phyloP scores from a whole-genome alignment of 2,888 invertebrate genomes.

The Aricia artaxerxes region DNA sequence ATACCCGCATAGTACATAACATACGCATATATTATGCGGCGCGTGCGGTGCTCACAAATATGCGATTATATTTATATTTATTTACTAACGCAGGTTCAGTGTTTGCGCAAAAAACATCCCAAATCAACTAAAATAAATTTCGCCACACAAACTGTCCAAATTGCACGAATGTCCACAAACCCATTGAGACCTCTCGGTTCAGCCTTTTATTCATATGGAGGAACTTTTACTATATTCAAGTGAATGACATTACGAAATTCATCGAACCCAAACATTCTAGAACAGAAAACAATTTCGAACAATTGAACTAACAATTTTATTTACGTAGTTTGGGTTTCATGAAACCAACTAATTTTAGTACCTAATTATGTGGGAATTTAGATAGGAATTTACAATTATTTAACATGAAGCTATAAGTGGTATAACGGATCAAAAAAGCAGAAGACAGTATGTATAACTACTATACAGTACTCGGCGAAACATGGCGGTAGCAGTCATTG shows the following conservation, averaged over 20 bases:
- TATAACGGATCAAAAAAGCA: no score
- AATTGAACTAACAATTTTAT: background rate
- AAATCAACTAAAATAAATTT: slow-evolving; percentile 19
- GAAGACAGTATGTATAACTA: no score
- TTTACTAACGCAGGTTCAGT: background rate
- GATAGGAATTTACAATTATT: background rate
- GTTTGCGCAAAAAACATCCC: background rate
- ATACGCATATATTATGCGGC: no score
- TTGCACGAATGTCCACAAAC: slow-evolving; percentile 2
- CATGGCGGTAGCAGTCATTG: no score
- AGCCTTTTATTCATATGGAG: slow-evolving; percentile 12
- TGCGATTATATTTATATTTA: no score
- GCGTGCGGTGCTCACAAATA: no score
- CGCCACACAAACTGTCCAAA: slow-evolving; percentile 18
- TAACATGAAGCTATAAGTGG: no score
- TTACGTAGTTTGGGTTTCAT: background rate
- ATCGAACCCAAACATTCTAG: background rate
- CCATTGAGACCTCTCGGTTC: slow-evolving; percentile 16
- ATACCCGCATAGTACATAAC: no score
- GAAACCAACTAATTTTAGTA: background rate
- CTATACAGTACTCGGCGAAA: no score
- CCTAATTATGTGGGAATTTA: background rate
- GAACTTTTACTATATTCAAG: slow-evolving; percentile 19
- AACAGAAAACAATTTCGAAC: background rate
- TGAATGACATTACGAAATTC: slow-evolving; percentile 5